Conservation (phyloP, 2,797 vertebrate species). For the Carapus acus region DNA sequence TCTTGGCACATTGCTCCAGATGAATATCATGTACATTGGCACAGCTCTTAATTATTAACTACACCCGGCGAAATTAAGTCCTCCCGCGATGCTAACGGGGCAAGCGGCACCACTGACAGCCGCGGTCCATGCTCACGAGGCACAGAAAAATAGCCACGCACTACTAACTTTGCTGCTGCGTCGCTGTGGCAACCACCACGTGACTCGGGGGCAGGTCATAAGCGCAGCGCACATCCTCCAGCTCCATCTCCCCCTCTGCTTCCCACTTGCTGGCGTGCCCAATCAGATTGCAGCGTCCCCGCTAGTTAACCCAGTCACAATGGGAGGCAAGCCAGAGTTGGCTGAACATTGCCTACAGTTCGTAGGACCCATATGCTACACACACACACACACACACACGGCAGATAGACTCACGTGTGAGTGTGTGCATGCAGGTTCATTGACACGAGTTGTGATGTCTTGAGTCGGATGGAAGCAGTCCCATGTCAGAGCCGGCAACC, state of each 20-base stretch:
- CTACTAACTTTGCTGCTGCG: conserved; percentile 56
- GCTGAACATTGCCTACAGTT: conserved; percentile 32
- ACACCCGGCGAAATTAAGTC: too few species aligned
- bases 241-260: conserved; percentile 22
- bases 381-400: not conserved
- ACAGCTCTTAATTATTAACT: too few species aligned
- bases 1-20: too few species aligned
- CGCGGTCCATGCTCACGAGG: conserved; percentile 18
- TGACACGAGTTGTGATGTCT: too few species aligned
- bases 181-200: conserved; percentile 62
- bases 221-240: conserved; percentile 55
- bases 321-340: conserved; percentile 43
- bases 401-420: not conserved
- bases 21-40: too few species aligned
- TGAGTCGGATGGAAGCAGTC: too few species aligned
- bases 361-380: conserved; percentile 39
- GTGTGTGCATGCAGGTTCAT: conserved; percentile 1
- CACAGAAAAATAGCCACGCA: conserved; percentile 40
- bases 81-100: too few species aligned
- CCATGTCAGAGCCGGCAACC: too few species aligned
- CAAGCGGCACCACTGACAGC: not conserved
- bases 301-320: conserved; percentile 50
- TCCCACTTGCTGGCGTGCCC: conserved; percentile 45
- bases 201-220: conserved; percentile 54
- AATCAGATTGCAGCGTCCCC: conserved; percentile 43